Base-by-base conservation (phyloP, 2,888 invertebrate species). In the Trichacis sp. region DNA sequence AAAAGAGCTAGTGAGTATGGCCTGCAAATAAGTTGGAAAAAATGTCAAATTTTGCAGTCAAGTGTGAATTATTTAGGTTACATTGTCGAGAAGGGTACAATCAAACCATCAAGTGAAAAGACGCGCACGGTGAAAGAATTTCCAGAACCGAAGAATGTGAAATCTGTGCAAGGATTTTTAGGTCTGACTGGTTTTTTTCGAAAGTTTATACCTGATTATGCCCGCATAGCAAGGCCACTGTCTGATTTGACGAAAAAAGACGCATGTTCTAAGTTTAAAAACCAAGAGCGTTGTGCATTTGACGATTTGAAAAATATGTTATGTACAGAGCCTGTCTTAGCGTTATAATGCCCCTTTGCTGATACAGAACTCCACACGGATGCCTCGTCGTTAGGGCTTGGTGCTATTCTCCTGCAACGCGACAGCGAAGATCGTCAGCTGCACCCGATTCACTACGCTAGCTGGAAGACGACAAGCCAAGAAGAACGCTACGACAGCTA, bases 321-420 rank as follows among this genome's bases (percentile, higher is more conserved):
- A 9, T 57, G 45, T 45, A 2, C 14, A 2, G 33, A 51, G 4
- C 62, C 68, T 0, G 43, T 64, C 0, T 50, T 68, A 11, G 11
- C 6, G 8, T 33, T 70, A 1, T 68, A 60, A 3, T 18, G 36
- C 0, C 5, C 45, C 1, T 18, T 6, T 0, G 62, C 62, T 0
- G 54, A 66, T 1, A 68, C 68, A 0, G 59, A 69, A 11, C 29
- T 69, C 1, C 60, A 66, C 15, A 61, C 66, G 1, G 60, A 63
- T 15, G 66, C 63, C 1, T 64, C 45, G 12, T 38, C 49, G 1
- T 8, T 40, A 0, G 59, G 62, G 14, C 53, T 43, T 2, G 61
- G 68, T 8, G 68, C 68, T 1, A 52, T 64, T 14, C 17, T 64
- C 5, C 9, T 64, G 1, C 50, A 66, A 15, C 15, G 50, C 1